Evolutionary conservation across 2,888 invertebrate species (phyloP), one percentile per base, ranked within the genome.

Genomic region (Epistrophe grossulariae): DNA sequence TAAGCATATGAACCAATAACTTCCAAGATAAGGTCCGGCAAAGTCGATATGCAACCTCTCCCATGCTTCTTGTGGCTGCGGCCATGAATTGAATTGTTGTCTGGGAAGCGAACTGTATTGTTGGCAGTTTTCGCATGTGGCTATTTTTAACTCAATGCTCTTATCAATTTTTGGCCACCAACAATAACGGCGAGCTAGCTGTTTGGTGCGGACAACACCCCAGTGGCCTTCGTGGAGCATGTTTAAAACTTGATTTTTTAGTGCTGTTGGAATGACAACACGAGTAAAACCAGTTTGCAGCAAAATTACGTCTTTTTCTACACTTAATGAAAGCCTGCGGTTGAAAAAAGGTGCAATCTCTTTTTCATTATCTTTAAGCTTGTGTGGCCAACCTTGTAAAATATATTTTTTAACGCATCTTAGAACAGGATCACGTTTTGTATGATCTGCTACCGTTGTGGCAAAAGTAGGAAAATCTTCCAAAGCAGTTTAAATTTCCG

Each of bases 21-120:
- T 90, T 24, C 89, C 55, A 28, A 62, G 17, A 57, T 91, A 89
- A 38, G 92, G 92, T 17, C 92, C 92, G 11, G 92, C 91, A 89
- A 91, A 93, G 88, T 93, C 93, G 24, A 92, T 89, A 88, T 93
- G 93, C 9, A 93, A 80, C 31, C 93, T 83, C 57, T 91, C 88
- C 91, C 91, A 92, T 1, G 91, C 79, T 64, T 89, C 88, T 31
- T 71, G 81, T 64, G 91, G 81, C 68, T 89, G 88, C 17, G 73
- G 81, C 72, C 89, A 89, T 40, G 89, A 72, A 10, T 48, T 66
- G 31, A 74, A 80, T 13, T 64, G 8, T 48, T 62, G 45, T 73
- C 13, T 50, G 17, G 62, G 71, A 24, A 62, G 50, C 31, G 73
- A 48, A 55, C 28, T 55, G 19, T 1, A 40, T 24, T 64, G 57